Conservation (phyloP, 2,797 vertebrate species). For the Pseudopleuronectes americanus region DNA sequence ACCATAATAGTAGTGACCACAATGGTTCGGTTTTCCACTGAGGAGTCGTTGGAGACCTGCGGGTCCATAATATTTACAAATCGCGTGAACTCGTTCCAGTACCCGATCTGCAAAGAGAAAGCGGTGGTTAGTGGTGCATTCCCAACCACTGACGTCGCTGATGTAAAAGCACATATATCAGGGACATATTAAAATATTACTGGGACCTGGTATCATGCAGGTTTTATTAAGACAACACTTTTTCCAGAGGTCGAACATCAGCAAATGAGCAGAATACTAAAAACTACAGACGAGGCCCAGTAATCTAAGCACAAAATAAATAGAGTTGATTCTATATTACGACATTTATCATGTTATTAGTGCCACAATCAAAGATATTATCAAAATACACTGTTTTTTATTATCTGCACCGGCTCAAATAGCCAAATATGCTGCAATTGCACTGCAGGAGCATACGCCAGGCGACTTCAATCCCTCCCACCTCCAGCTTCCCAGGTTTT, state of each 20-base stretch:
- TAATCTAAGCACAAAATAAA: constrained; percentile 12
- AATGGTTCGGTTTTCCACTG: constrained; percentile 99
- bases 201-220: constrained; percentile 41
- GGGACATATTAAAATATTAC: constrained; percentile 13
- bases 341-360: constrained; percentile 22
- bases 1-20: constrained; percentile 99
- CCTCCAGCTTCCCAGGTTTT: constrained; percentile 70
- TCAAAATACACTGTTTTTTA: constrained; percentile 16
- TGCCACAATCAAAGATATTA: constrained; percentile 25
- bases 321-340: constrained; percentile 3
- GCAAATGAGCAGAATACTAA: constrained; percentile 43
- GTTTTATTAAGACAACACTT: constrained; percentile 72
- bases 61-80: constrained; percentile 96
- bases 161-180: constrained; percentile 24
- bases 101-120: constrained; percentile 91
- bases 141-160: background rate
- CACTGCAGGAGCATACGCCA: constrained; percentile 37
- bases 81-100: constrained; percentile 98
- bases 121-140: constrained; percentile 43
- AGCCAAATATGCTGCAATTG: constrained; percentile 17
- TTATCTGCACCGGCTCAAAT: constrained; percentile 13
- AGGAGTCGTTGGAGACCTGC: constrained; percentile 94
- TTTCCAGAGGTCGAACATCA: constrained; percentile 50
- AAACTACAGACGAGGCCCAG: constrained; percentile 3
- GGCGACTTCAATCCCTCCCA: constrained; percentile 53